Percentiles rank a stretch among this genome's conserved stretches.
Evolutionary conservation across 64 coral and sea anemone genomes (phyloP).

Genomic region (Porites australiensis): DNA sequence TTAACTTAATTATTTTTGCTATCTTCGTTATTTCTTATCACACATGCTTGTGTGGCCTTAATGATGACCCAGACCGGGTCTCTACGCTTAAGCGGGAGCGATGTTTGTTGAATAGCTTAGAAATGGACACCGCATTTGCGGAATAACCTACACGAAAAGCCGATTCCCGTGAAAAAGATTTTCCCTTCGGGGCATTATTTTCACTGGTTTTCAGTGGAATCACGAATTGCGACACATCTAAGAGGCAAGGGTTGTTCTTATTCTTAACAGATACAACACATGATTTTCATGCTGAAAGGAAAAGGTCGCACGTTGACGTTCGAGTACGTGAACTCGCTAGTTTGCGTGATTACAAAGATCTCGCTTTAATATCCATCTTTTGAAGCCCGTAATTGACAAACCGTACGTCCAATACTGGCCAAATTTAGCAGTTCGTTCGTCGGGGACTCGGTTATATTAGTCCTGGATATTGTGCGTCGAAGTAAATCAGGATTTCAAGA

Average conservation of each 20-base stretch:
- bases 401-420: neutral
- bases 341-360: neutral
- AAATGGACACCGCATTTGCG: neutral
- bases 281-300: neutral
- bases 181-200: too few relatives aligned
- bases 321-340: neutral
- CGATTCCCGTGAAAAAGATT: neutral
- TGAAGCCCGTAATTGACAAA: neutral
- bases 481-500: neutral
- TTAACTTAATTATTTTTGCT: neutral
- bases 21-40: neutral
- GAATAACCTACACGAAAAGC: neutral
- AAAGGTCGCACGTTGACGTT: neutral
- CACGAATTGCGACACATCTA: neutral
- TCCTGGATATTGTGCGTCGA: neutral
- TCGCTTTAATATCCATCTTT: neutral
- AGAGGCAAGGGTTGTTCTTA: neutral
- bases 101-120: neutral
- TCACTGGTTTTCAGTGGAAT: neutral
- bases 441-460: neutral
- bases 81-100: too few relatives aligned
- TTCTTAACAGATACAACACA: neutral
- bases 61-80: too few relatives aligned
- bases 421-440: neutral
- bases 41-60: neutral